Conservation (phyloP, 1,140 invertebrate species). For the Dermatophagoides farinae region DNA sequence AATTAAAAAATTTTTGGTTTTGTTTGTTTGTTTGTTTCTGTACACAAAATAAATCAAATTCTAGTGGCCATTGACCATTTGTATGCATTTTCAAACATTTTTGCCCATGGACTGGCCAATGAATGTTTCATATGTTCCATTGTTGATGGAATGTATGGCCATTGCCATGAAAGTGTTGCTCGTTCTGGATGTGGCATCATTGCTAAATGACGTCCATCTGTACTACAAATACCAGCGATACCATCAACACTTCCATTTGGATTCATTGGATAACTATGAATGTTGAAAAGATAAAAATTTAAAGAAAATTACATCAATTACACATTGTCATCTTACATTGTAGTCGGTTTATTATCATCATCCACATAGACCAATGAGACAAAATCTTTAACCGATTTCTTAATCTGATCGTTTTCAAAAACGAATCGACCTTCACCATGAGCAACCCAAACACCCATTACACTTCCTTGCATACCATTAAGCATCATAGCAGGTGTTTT, state of each 20-base stretch:
- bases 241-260: conserved; percentile 71
- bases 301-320: background rate
- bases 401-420: conserved; percentile 31
- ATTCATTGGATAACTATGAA: conserved; percentile 65
- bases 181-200: conserved; percentile 98
- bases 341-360: conserved; percentile 49
- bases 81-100: conserved; percentile 77
- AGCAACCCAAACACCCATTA: conserved; percentile 84
- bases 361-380: conserved; percentile 61
- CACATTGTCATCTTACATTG: conserved; percentile 22
- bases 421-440: conserved; percentile 73
- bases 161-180: conserved; percentile 56
- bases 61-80: conserved; percentile 38
- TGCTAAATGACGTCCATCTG: conserved; percentile 73
- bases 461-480: conserved; percentile 54
- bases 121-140: background rate
- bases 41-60: background rate
- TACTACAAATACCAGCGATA: conserved; percentile 67
- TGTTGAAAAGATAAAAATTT: background rate
- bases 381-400: conserved; percentile 39
- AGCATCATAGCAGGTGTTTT: conserved; percentile 58
- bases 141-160: conserved; percentile 43
- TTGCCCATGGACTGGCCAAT: conserved; percentile 60
- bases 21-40: too few species aligned
- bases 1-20: too few species aligned